Evolutionary conservation across 2,888 invertebrate genomes (phyloP).

Genomic region (Caenorhabditis sinica): DNA sequence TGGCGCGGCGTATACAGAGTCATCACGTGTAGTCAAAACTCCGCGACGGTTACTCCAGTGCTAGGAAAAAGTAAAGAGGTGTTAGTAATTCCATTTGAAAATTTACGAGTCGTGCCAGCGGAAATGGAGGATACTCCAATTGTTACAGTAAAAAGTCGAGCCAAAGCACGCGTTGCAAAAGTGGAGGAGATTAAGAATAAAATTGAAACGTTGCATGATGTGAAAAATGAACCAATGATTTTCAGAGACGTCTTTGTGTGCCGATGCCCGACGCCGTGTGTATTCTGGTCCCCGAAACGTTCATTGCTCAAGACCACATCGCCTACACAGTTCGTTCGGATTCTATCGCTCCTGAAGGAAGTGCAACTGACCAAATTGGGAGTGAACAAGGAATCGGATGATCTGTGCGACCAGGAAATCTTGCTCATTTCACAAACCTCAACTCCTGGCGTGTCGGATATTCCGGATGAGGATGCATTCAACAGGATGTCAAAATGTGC

Average conservation of each 20-base stretch:
- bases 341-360: not conserved
- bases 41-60: not conserved
- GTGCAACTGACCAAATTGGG: not conserved
- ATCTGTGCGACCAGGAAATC: not conserved
- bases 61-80: not conserved
- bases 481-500: not conserved
- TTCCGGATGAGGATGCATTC: not conserved
- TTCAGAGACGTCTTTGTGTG: not conserved
- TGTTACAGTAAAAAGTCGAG: not conserved
- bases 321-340: not conserved
- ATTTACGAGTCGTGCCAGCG: not conserved
- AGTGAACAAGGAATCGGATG: not conserved
- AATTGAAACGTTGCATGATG: not conserved
- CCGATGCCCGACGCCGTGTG: not conserved
- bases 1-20: conserved; percentile 40
- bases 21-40: not conserved
- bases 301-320: not conserved
- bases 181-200: not conserved
- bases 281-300: not conserved
- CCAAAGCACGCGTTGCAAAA: not conserved
- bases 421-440: not conserved
- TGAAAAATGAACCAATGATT: not conserved
- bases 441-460: not conserved
- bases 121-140: not conserved
- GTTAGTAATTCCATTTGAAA: not conserved